These are phyloP conservation scores for Resseliella maxima DNA, from an alignment of 2,888 invertebrate genomes.

Conservation along the genomic window DNA sequence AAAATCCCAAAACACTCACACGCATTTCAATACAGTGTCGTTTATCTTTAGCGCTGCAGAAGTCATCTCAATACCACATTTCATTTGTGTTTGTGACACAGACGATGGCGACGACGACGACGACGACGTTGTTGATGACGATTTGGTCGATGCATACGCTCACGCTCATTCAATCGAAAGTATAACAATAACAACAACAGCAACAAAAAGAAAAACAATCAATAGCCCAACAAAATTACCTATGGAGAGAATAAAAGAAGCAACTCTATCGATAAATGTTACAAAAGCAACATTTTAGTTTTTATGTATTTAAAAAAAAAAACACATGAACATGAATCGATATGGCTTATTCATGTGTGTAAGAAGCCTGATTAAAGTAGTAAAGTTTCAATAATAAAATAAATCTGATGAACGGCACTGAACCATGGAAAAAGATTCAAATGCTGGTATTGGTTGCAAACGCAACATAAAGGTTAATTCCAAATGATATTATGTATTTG, in stretches of 20 bases:
- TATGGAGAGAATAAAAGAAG: conserved; percentile 17
- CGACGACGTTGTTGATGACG: conserved; percentile 29
- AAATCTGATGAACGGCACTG: conserved; percentile 9
- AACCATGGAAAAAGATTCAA: background rate
- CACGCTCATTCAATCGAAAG: conserved; percentile 22
- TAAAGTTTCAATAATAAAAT: conserved; percentile 38
- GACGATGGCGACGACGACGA: conserved; percentile 49
- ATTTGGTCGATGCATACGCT: conserved; percentile 33
- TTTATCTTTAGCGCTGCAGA: background rate
- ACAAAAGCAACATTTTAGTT: background rate
- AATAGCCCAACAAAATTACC: too few species aligned
- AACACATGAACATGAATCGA: conserved; percentile 16
- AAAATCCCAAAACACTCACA: background rate
- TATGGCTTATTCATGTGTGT: conserved; percentile 30
- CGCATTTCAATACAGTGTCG: background rate
- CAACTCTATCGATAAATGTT: background rate
- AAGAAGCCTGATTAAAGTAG: conserved; percentile 13
- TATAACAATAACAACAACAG: conserved; percentile 2
- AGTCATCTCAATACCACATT: background rate
- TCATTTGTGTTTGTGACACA: conserved; percentile 12
- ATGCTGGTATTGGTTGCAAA: background rate
- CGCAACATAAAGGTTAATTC: background rate
- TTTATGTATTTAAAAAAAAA: background rate
- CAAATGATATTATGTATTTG: background rate
- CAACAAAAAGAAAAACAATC: background rate